A percentile compares a stretch with the other conserved stretches of the same genome.
phyloP scores from a whole-genome alignment of 2,797 vertebrate genomes.

The Acipenser transmontanus region DNA sequence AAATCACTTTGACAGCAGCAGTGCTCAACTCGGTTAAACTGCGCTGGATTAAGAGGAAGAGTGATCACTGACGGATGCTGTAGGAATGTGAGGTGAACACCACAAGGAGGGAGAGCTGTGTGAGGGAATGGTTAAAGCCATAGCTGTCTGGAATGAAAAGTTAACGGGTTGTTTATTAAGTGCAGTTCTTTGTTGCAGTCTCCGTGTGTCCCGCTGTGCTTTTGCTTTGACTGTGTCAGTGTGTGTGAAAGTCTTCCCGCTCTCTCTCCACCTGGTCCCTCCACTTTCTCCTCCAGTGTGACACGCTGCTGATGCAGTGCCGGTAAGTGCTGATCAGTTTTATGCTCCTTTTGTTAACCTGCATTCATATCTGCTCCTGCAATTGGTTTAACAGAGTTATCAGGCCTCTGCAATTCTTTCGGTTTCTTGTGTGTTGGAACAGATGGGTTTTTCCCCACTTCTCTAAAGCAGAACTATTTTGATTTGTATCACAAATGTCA shows the following conservation, averaged over 20 bases:
- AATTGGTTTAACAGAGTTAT: neutral
- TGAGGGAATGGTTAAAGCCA: neutral
- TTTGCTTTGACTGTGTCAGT: conserved; percentile 39
- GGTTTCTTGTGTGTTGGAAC: neutral
- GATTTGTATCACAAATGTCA: conserved; percentile 14
- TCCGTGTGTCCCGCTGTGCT: neutral
- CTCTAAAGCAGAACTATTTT: conserved; percentile 5
- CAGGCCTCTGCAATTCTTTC: neutral
- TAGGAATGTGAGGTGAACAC: neutral
- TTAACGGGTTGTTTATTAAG: conserved; percentile 55
- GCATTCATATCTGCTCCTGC: neutral
- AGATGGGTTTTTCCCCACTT: conserved; percentile 4
- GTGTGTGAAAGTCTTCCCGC: conserved; percentile 38
- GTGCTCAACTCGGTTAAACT: neutral
- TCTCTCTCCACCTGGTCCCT: conserved; percentile 34
- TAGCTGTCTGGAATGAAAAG: conserved; percentile 41
- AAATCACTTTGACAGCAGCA: neutral
- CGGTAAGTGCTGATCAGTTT: conserved; percentile 37
- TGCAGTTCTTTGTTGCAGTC: conserved; percentile 11
- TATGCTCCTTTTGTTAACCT: conserved; percentile 14
- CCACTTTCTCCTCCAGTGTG: conserved; percentile 46
- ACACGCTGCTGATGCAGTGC: conserved; percentile 66
- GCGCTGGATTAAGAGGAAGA: neutral
- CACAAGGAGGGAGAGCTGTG: neutral
- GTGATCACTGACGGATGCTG: neutral